phyloP scores from a whole-genome alignment of 2,113 vertebrate genomes.

The Chloebia gouldiae region DNA sequence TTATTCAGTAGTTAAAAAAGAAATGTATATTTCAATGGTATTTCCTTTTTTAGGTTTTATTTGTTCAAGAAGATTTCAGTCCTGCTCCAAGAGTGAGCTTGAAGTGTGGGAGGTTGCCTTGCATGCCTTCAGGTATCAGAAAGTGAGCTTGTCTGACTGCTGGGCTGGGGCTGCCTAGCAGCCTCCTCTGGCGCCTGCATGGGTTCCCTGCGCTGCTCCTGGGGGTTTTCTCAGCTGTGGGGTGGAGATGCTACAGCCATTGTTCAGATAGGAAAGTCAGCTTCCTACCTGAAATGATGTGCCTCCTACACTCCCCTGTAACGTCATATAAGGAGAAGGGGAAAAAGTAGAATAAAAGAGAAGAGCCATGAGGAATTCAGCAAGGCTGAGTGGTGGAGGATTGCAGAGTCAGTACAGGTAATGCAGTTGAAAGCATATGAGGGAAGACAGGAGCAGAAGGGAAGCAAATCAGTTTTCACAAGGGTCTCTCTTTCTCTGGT shows the following conservation, averaged over 20 bases:
- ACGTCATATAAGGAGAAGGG: not conserved
- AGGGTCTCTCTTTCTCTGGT: not conserved
- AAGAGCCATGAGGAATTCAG: not conserved
- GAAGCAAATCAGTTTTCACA: not conserved
- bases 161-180: not conserved
- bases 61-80: not conserved
- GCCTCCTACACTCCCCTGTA: not conserved
- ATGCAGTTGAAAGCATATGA: not conserved
- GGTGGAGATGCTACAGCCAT: not conserved
- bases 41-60: not conserved
- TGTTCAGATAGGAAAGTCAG: not conserved
- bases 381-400: not conserved
- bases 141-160: fast-evolving
- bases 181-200: not conserved
- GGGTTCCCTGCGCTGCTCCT: not conserved
- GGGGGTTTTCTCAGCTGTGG: not conserved
- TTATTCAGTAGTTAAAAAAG: not conserved
- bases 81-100: not conserved
- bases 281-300: not conserved
- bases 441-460: not conserved
- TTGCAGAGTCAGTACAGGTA: not conserved
- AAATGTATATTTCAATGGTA: not conserved
- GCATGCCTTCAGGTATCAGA: not conserved
- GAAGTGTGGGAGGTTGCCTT: not conserved
- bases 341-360: not conserved